Evolutionary conservation across 2,113 vertebrate genomes (phyloP).

Genomic region (Albula glossodonta): DNA sequence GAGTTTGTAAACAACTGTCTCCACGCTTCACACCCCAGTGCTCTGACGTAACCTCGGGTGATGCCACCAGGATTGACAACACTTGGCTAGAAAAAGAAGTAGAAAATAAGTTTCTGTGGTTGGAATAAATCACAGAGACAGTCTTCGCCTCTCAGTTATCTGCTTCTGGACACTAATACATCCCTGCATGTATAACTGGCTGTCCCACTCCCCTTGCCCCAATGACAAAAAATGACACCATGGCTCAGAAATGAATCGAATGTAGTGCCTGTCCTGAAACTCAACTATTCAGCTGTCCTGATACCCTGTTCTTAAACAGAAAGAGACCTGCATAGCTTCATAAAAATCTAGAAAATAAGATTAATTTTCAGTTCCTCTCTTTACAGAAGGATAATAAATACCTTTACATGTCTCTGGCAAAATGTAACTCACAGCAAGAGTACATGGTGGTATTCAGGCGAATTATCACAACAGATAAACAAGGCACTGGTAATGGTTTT

Average conservation of each 20-base stretch:
- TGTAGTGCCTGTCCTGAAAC: slow-evolving; percentile 60
- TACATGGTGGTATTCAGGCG: too few species aligned
- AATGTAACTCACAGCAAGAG: too few species aligned
- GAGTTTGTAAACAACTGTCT: slow-evolving; percentile 65
- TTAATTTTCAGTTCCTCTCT: too few species aligned
- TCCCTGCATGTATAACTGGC: slow-evolving; percentile 55
- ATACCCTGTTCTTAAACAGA: not conserved
- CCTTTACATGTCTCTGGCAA: too few species aligned
- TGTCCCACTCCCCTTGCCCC: slow-evolving; percentile 47
- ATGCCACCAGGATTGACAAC: slow-evolving; percentile 64
- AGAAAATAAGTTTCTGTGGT: slow-evolving; percentile 36
- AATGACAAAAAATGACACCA: slow-evolving; percentile 62
- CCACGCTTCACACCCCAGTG: slow-evolving; percentile 51
- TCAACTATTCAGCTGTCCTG: slow-evolving; percentile 23
- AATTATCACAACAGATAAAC: too few species aligned
- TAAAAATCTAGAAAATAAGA: too few species aligned
- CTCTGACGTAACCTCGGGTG: slow-evolving; percentile 66
- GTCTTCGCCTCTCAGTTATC: slow-evolving; percentile 38
- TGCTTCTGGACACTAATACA: slow-evolving; percentile 67
- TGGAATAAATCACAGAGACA: slow-evolving; percentile 69
- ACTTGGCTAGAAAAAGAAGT: slow-evolving; percentile 46
- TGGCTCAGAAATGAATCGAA: slow-evolving; percentile 58
- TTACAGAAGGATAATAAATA: too few species aligned
- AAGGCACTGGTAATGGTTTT: too few species aligned
- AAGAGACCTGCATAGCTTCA: too few species aligned